Evolutionary conservation across 2,113 vertebrate genomes (phyloP), one percentile per base, ranked within the genome.

Genomic region (Cygnus atratus): DNA sequence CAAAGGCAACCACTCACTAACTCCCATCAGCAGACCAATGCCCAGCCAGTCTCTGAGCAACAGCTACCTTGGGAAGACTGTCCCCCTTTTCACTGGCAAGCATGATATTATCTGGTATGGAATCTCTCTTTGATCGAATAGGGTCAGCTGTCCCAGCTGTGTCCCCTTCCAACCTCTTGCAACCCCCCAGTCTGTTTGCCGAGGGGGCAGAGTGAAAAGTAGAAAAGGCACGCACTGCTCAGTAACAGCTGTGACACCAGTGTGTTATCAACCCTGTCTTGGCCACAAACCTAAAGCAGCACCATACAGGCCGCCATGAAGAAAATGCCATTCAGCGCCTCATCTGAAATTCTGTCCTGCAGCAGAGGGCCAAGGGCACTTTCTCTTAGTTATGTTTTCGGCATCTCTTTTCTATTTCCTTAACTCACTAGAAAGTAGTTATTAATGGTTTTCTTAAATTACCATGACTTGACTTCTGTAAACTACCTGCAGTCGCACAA

Each of bases 101-200:
- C 18, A 68, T 1, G 0, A 41, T 4, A 13, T 15, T 77, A n/a
- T 2, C 29, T 2, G 11, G 35, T 12, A 44, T 9, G 15, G 28
- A 72, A 10, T 10, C 24, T 31, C 55, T 33, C 41, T 46, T 35
- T 33, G 33, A 65, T 13, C 68, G 39, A n/a, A 59, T 43, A 16
- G 10, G 63, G 21, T 28, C 59, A 81, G 59, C 84, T 58, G 29
- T 75, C 37, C 50, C 41, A 79, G 41, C 63, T 44, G 39, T n/a
- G 48, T 37, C 12, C 31, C 39, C 39, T 73, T 68, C 52, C 65
- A 84, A 2, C 16, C 20, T 55, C 48, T 52, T 52, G 50, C 24
- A 25, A 14, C 24, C 50, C 13, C 24, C 50, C 50, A 25, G 50
- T 48, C 74, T 67, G 17, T 20, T 59, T 21, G 68, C 10, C 37